Evolutionary conservation across 2,113 vertebrate species (phyloP).

Genomic region (Oncorhynchus kisutch): DNA sequence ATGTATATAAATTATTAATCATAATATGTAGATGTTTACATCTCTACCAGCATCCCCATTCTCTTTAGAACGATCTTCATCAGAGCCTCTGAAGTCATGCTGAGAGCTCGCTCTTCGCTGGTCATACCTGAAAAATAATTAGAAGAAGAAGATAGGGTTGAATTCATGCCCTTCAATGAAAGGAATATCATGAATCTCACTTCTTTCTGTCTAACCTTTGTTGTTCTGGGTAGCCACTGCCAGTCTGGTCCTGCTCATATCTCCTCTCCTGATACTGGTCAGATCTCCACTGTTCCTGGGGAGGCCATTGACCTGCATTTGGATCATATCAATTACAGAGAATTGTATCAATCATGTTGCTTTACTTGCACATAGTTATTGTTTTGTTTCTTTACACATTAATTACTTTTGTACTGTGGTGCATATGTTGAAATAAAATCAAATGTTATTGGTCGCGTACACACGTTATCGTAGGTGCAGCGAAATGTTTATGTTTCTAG

Average conservation of each 20-base stretch:
- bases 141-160: background rate
- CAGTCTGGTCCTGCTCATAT: constrained; percentile 38
- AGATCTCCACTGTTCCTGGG: constrained; percentile 42
- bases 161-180: background rate
- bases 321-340: constrained; percentile 10
- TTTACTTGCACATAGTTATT: too few species aligned
- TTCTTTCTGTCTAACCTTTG: constrained; percentile 49
- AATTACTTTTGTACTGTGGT: too few species aligned
- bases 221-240: constrained; percentile 39
- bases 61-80: constrained; percentile 42
- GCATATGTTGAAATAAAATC: too few species aligned
- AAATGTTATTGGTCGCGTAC: too few species aligned
- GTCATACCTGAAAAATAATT: constrained; percentile 44
- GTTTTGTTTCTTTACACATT: too few species aligned
- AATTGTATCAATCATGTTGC: background rate
- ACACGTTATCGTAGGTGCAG: too few species aligned
- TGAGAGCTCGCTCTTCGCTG: constrained; percentile 40
- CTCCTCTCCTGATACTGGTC: constrained; percentile 27
- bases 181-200: background rate
- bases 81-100: constrained; percentile 28
- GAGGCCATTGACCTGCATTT: constrained; percentile 59
- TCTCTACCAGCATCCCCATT: constrained; percentile 42
- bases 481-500: too few species aligned
- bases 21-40: constrained; percentile 17
- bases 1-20: background rate